These are phyloP conservation scores for Elephantulus edwardii DNA, from an alignment of 2,113 vertebrate genomes.

Conservation along the genomic window DNA sequence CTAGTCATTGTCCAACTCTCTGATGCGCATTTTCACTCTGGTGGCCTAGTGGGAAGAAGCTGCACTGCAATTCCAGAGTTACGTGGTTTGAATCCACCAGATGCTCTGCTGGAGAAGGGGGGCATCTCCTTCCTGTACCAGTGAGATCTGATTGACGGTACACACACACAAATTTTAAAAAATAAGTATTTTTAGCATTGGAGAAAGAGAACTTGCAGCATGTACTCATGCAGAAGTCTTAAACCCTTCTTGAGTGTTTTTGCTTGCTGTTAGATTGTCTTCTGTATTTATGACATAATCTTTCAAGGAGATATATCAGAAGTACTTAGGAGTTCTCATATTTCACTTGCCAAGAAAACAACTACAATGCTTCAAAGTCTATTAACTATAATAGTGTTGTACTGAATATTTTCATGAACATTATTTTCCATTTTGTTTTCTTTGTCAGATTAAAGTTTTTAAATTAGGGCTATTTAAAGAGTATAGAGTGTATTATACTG, in stretches of 20 bases:
- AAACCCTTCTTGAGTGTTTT: not conserved
- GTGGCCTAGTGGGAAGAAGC: no score
- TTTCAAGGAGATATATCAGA: not conserved
- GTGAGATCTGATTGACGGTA: no score
- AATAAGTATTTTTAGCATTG: not conserved
- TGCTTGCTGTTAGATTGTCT: not conserved
- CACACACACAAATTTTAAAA: not conserved
- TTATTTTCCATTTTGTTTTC: not conserved
- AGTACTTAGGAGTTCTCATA: not conserved
- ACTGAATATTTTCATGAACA: not conserved
- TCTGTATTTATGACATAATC: not conserved
- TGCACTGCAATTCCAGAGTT: no score
- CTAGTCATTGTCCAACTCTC: no score
- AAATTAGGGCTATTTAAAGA: not conserved
- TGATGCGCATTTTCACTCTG: no score
- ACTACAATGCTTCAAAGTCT: not conserved
- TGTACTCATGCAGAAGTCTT: not conserved
- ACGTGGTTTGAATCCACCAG: no score
- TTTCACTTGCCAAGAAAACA: not conserved
- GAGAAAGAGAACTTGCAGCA: not conserved
- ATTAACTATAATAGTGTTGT: not conserved
- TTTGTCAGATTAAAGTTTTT: not conserved
- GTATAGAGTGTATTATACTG: not conserved
- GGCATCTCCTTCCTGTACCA: no score
- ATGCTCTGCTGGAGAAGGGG: no score